A percentile compares a stretch with the other conserved stretches of the same genome.
phyloP scores from a whole-genome alignment of 2,888 invertebrate species.

The Cordilura impudica region DNA sequence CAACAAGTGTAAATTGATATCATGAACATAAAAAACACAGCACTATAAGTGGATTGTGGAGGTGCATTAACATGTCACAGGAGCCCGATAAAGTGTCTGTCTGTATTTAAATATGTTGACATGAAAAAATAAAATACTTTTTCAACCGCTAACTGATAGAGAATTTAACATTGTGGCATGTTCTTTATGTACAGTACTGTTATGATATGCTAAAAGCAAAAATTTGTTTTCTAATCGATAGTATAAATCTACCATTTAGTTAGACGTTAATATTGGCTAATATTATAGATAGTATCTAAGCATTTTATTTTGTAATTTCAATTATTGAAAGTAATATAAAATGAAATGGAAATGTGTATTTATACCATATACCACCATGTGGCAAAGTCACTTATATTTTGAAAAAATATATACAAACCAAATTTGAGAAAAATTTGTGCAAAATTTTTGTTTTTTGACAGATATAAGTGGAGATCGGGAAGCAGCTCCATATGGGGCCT shows the following conservation, averaged over 20 bases:
- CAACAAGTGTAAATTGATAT: conserved; percentile 54
- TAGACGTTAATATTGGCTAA: conserved; percentile 5
- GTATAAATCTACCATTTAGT: conserved; percentile 20
- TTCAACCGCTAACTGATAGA: conserved; percentile 15
- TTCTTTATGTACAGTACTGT: conserved; percentile 5
- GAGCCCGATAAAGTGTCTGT: background rate
- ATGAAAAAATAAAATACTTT: conserved; percentile 8
- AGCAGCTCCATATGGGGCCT: too few relatives aligned
- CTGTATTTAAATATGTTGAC: background rate
- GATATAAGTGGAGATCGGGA: too few relatives aligned
- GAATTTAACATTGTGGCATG: background rate
- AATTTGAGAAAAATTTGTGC: too few relatives aligned
- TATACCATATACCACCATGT: too few relatives aligned
- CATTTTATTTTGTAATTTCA: background rate
- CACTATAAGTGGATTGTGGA: conserved; percentile 1
- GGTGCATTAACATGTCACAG: conserved; percentile 40
- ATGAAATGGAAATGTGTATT: too few relatives aligned
- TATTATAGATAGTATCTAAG: background rate
- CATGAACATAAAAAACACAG: conserved; percentile 18
- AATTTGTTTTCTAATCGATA: conserved; percentile 30
- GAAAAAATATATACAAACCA: too few relatives aligned
- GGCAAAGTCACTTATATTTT: too few relatives aligned
- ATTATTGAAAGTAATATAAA: background rate
- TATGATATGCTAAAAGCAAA: conserved; percentile 19
- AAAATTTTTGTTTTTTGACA: too few relatives aligned